Base-by-base conservation (phyloP, 2,113 vertebrate species). In the Pelobates fuscus region DNA sequence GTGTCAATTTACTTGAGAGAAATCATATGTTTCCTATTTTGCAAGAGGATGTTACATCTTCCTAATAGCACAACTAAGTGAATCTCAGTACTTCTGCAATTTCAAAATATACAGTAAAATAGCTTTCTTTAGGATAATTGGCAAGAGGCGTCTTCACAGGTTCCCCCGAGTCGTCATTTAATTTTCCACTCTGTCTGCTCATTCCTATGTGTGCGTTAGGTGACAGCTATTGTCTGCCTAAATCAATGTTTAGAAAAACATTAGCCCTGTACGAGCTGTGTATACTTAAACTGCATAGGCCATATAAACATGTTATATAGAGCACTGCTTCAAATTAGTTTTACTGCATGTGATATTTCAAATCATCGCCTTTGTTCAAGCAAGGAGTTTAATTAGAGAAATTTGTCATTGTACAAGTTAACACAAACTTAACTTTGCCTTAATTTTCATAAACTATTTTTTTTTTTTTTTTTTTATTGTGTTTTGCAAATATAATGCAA, bases 21-120 rank as follows among this genome's bases (percentile, higher is more conserved):
- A 37, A 37, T n/a, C n/a, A n/a, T 37, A 10, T 37, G 32, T 37
- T 37, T 37, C 10, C 32, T 65, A 43, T 43, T 64, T 64, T 37
- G n/a, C 43, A 41, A 65, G 20, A 43, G 62, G n/a, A 65, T 32
- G 60, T 65, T 43, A 65, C 11, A 3, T 44, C 32, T 65, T 43
- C 20, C 62, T 65, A 49, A 49, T 11, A 49, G 11, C 44, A 17
- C 3, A 6, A 37, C 10, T 18, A n/a, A 20, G 52, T 20, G 52
- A 20, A 20, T 55, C 18, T 55, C 5, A 5, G 2, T 55, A 6
- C n/a, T 23, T 23, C 17, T 23, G 20, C 8, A 21, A 55, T 55
- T 55, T 55, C 52, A 2, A 37, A 37, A 37, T 37, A 5, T 37
- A 10, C 32, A 37, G 32, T 10, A 37, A 37, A 6, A 37, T 10